Evolutionary conservation across 2,113 vertebrate species (phyloP).

Genomic region (human (Homo sapiens)): GRCh38 chr6:95323501-95324000

Average conservation of each 20-base stretch:
- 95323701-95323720: not conserved
- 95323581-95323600: not conserved
- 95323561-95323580: not conserved
- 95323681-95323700: not conserved
- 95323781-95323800: not conserved
- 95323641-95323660: not conserved
- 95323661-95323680: not conserved
- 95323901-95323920: not conserved
- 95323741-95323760: not conserved
- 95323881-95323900: not conserved
- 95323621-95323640: not conserved
- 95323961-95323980: not conserved
- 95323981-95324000: not conserved
- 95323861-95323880: not conserved
- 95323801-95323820: not conserved
- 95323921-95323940: not conserved
- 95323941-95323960: not conserved
- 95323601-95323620: not conserved
- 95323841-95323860: not conserved
- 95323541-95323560: not conserved
- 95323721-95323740: not conserved
- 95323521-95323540: conserved; percentile 17
- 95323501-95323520: conserved; percentile 10
- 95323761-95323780: not conserved
- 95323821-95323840: not conserved